These are phyloP conservation scores for Myotis davidii DNA, from an alignment of 2,113 vertebrate species.

Conservation along the genomic window DNA sequence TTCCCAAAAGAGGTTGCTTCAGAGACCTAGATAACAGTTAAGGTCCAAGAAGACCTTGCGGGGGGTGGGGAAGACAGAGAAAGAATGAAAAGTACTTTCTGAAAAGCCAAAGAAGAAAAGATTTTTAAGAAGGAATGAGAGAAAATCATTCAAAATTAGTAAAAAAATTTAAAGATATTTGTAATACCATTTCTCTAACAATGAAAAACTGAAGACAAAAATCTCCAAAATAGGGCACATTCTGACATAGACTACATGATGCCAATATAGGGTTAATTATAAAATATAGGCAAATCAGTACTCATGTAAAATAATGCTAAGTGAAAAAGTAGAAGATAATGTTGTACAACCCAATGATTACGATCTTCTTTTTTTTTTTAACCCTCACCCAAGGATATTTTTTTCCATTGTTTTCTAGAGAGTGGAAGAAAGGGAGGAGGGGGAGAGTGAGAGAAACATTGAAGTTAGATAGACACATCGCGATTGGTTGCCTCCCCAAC, in stretches of 20 bases:
- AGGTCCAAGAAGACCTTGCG: neutral
- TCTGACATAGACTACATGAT: neutral
- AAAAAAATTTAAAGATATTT: neutral
- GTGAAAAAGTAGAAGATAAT: neutral
- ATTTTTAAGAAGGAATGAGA: neutral
- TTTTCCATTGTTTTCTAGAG: no score
- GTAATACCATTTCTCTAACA: neutral
- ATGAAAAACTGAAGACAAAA: constrained; percentile 11
- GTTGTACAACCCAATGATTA: neutral
- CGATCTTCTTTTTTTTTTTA: no score
- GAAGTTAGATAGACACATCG: no score
- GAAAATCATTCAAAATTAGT: neutral
- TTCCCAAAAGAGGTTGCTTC: neutral
- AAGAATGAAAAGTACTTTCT: neutral
- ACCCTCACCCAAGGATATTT: no score
- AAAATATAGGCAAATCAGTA: neutral
- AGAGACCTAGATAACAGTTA: neutral
- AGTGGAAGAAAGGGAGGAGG: no score
- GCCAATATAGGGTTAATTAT: neutral
- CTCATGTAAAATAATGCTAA: constrained; percentile 26
- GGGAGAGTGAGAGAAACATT: no score
- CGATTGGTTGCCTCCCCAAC: no score
- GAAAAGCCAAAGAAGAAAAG: neutral
- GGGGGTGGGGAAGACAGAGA: neutral
- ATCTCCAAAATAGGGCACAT: neutral